phyloP scores from a whole-genome alignment of 1,140 invertebrate species.

The Conus betulinus region DNA sequence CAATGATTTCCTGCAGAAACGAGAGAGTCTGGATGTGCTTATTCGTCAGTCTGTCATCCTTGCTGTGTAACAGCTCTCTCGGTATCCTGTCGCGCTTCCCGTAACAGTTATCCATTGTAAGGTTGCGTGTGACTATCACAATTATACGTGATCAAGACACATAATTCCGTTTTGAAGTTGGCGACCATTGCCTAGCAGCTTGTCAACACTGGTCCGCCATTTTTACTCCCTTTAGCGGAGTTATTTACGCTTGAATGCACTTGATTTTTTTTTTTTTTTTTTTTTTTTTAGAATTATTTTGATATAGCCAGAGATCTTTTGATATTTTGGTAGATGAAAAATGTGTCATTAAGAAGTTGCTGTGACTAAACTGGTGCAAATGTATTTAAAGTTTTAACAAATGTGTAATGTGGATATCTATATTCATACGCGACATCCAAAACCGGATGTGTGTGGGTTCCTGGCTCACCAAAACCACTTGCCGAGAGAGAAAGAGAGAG shows the following conservation, averaged over 20 bases:
- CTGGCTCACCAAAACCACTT: no score
- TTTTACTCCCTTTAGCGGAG: background rate
- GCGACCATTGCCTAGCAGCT: conserved; percentile 23
- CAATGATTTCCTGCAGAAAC: conserved; percentile 71
- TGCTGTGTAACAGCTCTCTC: conserved; percentile 58
- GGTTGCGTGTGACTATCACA: background rate
- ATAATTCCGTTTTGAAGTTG: background rate
- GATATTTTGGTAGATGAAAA: no score
- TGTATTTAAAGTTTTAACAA: no score
- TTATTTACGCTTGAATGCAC: background rate
- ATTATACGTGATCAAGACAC: background rate
- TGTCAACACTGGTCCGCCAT: background rate
- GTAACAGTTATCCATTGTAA: conserved; percentile 62
- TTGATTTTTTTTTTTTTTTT: background rate
- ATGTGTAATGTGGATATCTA: no score
- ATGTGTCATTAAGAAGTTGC: no score
- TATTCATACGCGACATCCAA: no score
- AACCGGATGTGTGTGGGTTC: no score
- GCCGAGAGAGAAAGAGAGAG: no score
- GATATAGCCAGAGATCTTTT: no score
- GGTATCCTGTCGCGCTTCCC: conserved; percentile 55
- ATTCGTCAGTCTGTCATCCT: conserved; percentile 61
- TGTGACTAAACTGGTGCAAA: no score
- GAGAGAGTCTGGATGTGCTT: conserved; percentile 70
- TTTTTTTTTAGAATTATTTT: no score